Evolutionary conservation across 2,888 invertebrate species (phyloP).

Genomic region (Campopleginae sp.): DNA sequence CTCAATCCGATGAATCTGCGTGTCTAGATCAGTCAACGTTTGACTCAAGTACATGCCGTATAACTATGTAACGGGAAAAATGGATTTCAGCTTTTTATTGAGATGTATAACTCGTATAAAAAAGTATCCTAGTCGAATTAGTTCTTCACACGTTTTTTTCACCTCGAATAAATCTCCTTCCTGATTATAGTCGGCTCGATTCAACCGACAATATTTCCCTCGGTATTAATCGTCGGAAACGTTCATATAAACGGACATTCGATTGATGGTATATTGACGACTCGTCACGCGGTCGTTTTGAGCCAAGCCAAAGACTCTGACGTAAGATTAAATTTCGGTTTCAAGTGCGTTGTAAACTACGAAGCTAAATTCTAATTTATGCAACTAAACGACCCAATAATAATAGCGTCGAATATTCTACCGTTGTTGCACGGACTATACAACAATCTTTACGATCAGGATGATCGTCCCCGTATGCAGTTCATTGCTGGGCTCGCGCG

Average conservation of each 20-base stretch:
- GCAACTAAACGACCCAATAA: neutral
- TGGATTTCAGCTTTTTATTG: neutral
- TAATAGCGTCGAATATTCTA: slow-evolving; percentile 29
- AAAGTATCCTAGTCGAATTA: neutral
- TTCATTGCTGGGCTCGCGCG: slow-evolving; percentile 47
- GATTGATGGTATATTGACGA: neutral
- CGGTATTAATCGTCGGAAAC: neutral
- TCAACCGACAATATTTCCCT: neutral
- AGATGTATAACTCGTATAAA: neutral
- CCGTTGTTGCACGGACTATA: slow-evolving; percentile 9
- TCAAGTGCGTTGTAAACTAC: neutral
- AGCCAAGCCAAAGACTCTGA: neutral
- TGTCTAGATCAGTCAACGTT: slow-evolving; percentile 21
- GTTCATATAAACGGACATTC: neutral
- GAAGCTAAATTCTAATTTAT: neutral
- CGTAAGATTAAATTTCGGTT: neutral
- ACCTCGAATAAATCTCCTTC: neutral
- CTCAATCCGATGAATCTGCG: slow-evolving; percentile 50
- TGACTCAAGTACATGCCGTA: neutral
- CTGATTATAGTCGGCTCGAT: neutral
- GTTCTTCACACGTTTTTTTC: neutral
- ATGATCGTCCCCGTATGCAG: slow-evolving; percentile 57
- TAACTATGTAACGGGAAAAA: neutral
- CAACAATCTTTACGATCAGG: slow-evolving; percentile 63
- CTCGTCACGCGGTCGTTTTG: neutral